Conservation (phyloP, 2,888 invertebrate genomes). For the Cheilosia impressa region DNA sequence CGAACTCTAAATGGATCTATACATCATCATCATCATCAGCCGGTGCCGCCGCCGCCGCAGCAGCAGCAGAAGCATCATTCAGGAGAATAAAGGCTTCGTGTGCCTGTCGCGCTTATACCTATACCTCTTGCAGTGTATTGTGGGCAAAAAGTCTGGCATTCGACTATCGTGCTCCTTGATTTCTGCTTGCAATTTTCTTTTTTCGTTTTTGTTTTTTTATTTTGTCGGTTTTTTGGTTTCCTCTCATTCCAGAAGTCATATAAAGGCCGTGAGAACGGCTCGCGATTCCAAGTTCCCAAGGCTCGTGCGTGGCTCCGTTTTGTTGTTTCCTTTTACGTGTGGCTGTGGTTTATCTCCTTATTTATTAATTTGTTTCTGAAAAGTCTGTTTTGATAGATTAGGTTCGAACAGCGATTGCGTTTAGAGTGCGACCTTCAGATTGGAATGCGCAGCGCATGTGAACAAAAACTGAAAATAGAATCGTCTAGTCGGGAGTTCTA, state of each 20-base stretch:
- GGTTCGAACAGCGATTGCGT: constrained; percentile 9
- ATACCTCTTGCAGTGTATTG: constrained; percentile 46
- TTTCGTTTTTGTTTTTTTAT: constrained; percentile 8
- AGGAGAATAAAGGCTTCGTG: constrained; percentile 63
- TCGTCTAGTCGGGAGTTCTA: constrained; percentile 35
- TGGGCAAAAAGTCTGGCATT: constrained; percentile 71
- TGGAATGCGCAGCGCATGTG: background rate
- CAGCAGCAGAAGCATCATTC: constrained; percentile 47
- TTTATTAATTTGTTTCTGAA: constrained; percentile 65
- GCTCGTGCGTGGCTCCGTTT: constrained; percentile 75
- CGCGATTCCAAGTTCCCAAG: constrained; percentile 77
- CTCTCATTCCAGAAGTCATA: constrained; percentile 77
- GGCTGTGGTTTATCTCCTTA: constrained; percentile 50
- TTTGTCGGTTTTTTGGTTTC: constrained; percentile 46
- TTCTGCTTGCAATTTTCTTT: constrained; percentile 62
- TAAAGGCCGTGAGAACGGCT: constrained; percentile 78
- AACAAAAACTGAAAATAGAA: constrained; percentile 41
- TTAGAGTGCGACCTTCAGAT: constrained; percentile 47
- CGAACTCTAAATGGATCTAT: constrained; percentile 74
- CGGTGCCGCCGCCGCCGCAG: constrained; percentile 18
- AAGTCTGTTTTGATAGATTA: constrained; percentile 60
- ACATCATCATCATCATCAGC: constrained; percentile 72
- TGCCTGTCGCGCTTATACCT: constrained; percentile 72
- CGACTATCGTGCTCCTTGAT: constrained; percentile 71
- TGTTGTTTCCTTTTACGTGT: constrained; percentile 38